Percentiles rank a stretch among this genome's conserved stretches.
Evolutionary conservation across 2,113 vertebrate species (phyloP).

Genomic region (Rhinichthys klamathensis): DNA sequence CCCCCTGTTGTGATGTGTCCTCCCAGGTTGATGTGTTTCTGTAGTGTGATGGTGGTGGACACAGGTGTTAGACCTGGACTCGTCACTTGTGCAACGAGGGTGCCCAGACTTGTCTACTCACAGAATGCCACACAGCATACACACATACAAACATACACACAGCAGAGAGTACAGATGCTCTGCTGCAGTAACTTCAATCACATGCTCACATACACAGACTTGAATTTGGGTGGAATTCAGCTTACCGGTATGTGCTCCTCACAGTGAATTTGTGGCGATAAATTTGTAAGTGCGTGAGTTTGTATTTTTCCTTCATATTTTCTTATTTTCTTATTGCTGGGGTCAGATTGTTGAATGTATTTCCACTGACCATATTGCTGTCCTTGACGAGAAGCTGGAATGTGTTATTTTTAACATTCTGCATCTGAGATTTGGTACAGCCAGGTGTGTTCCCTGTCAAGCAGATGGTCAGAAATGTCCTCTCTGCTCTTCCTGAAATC

Average conservation of each 20-base stretch:
- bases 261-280: background rate
- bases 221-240: background rate
- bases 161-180: background rate
- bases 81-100: background rate
- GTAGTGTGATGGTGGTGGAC: background rate
- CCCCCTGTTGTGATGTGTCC: background rate
- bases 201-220: background rate
- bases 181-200: background rate
- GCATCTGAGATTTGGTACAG: conserved; percentile 11
- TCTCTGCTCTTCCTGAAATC: background rate
- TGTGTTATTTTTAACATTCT: conserved; percentile 15
- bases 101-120: conserved; percentile 4
- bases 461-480: conserved; percentile 26
- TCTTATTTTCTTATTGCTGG: background rate
- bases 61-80: background rate
- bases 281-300: background rate
- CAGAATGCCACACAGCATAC: too few species aligned
- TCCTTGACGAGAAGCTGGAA: background rate
- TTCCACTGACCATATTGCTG: conserved; percentile 8
- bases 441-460: conserved; percentile 10
- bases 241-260: background rate
- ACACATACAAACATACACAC: background rate
- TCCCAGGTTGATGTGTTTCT: background rate
- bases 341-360: background rate
- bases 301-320: background rate